A percentile compares a stretch with the other conserved stretches of the same genome.
These are phyloP conservation scores for Drosophila histrio DNA, from an alignment of 2,888 invertebrate genomes.

Conservation along the genomic window DNA sequence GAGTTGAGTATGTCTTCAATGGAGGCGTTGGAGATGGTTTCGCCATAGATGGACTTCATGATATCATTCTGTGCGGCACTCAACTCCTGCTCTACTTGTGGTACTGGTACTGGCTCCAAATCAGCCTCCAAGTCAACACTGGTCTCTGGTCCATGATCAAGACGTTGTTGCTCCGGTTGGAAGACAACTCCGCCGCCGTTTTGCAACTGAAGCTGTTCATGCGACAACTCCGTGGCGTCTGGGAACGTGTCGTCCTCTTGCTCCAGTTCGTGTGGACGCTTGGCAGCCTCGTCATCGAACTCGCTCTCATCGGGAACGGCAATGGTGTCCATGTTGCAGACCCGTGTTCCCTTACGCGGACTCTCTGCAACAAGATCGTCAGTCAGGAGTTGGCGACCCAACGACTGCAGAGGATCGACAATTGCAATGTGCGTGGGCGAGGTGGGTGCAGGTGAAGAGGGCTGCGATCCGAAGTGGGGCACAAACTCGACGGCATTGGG, in stretches of 20 bases:
- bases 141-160: constrained; percentile 80
- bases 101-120: constrained; percentile 27
- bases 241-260: constrained; percentile 63
- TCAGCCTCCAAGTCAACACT: constrained; percentile 69
- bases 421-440: background rate
- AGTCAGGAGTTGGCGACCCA: constrained; percentile 61
- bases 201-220: constrained; percentile 35
- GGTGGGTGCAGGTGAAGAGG: constrained; percentile 85
- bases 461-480: constrained; percentile 83
- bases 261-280: constrained; percentile 82
- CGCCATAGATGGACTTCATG: constrained; percentile 81
- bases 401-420: constrained; percentile 39
- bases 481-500: constrained; percentile 94
- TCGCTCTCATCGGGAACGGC: constrained; percentile 81
- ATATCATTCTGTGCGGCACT: constrained; percentile 49
- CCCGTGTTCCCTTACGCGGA: constrained; percentile 87
- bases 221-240: constrained; percentile 18
- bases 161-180: constrained; percentile 15
- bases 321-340: constrained; percentile 81
- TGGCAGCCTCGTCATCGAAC: constrained; percentile 82
- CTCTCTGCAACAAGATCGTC: constrained; percentile 88
- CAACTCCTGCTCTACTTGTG: constrained; percentile 5
- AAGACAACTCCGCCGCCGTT: constrained; percentile 42
- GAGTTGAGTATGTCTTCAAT: constrained; percentile 82
- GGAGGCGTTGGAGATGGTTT: constrained; percentile 47